Conservation (phyloP, 2,797 vertebrate species). For the Ctenopoma multispine region DNA sequence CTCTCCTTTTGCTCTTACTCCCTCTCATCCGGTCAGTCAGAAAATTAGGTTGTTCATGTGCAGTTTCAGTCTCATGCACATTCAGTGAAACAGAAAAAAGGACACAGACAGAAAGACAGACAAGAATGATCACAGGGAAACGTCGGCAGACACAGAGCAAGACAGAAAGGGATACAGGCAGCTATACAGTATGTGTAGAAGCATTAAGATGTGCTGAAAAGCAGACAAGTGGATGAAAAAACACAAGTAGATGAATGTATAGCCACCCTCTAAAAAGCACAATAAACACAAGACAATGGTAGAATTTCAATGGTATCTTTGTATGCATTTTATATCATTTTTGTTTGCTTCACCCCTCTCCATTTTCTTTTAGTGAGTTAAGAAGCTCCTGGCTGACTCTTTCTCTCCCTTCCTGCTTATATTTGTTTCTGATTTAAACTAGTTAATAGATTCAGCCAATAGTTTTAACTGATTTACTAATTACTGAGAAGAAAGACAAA, state of each 20-base stretch:
- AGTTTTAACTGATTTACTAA: slow-evolving; percentile 65
- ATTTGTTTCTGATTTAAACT: slow-evolving; percentile 63
- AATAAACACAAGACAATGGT: slow-evolving; percentile 13
- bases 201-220: slow-evolving; percentile 1
- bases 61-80: slow-evolving; percentile 53
- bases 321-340: neutral
- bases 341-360: neutral
- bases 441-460: slow-evolving; percentile 63
- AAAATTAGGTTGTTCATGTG: slow-evolving; percentile 77
- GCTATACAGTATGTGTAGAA: neutral
- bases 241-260: neutral
- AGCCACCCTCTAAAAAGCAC: neutral
- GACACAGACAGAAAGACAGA: slow-evolving; percentile 13
- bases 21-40: slow-evolving; percentile 66
- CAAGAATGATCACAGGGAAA: neutral
- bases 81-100: slow-evolving; percentile 41
- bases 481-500: slow-evolving; percentile 51
- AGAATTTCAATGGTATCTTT: slow-evolving; percentile 9
- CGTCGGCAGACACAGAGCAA: neutral
- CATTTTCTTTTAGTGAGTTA: slow-evolving; percentile 16
- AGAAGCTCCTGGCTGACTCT: slow-evolving; percentile 3
- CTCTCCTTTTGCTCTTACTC: slow-evolving; percentile 37
- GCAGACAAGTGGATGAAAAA: neutral
- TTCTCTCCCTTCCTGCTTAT: slow-evolving; percentile 34
- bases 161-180: slow-evolving; percentile 10